Evolutionary conservation across 2,113 vertebrate genomes (phyloP).

Genomic region (Lycaon pictus): DNA sequence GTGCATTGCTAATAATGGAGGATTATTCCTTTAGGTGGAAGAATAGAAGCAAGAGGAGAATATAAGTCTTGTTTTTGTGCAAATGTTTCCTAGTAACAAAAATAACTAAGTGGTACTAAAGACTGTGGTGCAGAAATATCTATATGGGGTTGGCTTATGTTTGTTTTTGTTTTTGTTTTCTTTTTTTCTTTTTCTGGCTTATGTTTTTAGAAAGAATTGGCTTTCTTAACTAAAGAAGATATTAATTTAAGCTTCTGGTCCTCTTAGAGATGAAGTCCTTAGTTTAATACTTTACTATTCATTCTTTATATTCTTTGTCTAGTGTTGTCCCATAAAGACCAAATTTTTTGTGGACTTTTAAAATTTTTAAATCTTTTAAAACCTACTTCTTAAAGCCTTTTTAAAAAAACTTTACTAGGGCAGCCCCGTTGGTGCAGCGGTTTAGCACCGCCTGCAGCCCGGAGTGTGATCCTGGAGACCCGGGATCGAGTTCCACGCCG

Average conservation of each 20-base stretch:
- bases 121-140: neutral
- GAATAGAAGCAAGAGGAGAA: neutral
- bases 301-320: conserved; percentile 9
- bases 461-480: too few relatives aligned
- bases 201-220: neutral
- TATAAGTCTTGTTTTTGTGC: conserved; percentile 46
- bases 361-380: neutral
- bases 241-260: neutral
- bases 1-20: conserved; percentile 8
- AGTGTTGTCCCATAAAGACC: neutral
- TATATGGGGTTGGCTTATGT: neutral
- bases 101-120: neutral
- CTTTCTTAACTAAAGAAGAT: conserved; percentile 31
- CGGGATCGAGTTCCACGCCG: too few relatives aligned
- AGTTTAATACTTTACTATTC: neutral
- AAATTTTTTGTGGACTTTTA: neutral
- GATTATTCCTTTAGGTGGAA: conserved; percentile 60
- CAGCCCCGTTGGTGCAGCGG: too few relatives aligned
- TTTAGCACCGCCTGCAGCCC: too few relatives aligned
- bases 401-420: neutral
- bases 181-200: neutral
- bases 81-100: conserved; percentile 49
- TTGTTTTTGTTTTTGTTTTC: conserved; percentile 1
- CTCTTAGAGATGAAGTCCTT: neutral
- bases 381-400: neutral